Percentiles rank a stretch among this genome's conserved stretches.
Evolutionary conservation across 1,140 invertebrate genomes (phyloP).

Genomic region (Formica selysi): DNA sequence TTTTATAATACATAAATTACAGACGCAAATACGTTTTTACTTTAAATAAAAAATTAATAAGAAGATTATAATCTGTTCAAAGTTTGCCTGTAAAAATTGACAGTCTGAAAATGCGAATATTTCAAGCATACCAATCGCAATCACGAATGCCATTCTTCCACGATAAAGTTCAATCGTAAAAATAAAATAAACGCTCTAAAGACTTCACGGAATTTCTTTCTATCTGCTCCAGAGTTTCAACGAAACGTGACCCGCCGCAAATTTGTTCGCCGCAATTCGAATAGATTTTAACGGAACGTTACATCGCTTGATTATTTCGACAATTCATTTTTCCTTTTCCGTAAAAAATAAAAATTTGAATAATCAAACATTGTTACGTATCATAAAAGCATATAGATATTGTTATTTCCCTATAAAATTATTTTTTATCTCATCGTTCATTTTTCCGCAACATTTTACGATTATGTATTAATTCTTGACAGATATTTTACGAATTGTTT

Average conservation of each 20-base stretch:
- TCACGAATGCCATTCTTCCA: constrained; percentile 20
- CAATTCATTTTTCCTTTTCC: not conserved
- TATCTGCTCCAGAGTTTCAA: constrained; percentile 51
- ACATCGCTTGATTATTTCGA: constrained; percentile 35
- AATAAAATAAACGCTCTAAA: constrained; percentile 50
- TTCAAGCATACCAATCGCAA: constrained; percentile 17
- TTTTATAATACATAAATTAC: too few species aligned
- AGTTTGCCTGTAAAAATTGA: constrained; percentile 4
- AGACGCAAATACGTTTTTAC: not conserved
- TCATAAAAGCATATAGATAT: too few species aligned
- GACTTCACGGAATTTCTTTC: constrained; percentile 56
- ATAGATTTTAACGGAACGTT: constrained; percentile 14
- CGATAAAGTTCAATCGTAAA: constrained; percentile 54
- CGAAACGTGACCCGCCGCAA: constrained; percentile 55
- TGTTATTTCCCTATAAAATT: too few species aligned
- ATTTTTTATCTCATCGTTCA: too few species aligned
- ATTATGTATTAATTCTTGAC: too few species aligned
- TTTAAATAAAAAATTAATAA: not conserved
- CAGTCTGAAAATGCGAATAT: constrained; percentile 1
- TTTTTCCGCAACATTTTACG: too few species aligned
- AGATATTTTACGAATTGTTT: not conserved
- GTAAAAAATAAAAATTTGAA: not conserved
- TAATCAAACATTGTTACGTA: not conserved
- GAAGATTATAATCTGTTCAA: not conserved
- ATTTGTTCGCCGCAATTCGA: constrained; percentile 55